These are phyloP conservation scores for Siderastrea radians DNA, from an alignment of 92 coral and sea anemone genomes.

Conservation along the genomic window DNA sequence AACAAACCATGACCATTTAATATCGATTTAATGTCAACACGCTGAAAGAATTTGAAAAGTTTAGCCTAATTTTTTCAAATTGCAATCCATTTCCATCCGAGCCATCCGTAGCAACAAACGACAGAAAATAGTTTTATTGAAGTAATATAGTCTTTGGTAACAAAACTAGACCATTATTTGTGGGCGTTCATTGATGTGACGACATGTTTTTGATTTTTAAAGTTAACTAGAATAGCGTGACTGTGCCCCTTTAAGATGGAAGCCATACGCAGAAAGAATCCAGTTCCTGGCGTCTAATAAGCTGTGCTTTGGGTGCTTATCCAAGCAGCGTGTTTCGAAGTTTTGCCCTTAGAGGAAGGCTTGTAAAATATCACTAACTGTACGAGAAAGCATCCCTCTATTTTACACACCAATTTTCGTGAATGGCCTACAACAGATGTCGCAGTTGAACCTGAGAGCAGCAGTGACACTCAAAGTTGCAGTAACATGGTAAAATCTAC, in stretches of 20 bases:
- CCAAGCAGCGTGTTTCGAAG: constrained; percentile 26
- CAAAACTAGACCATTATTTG: too few relatives aligned
- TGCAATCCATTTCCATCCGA: too few relatives aligned
- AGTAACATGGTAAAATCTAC: neutral
- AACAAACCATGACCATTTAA: too few relatives aligned
- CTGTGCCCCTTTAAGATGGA: neutral
- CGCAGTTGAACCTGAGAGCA: neutral
- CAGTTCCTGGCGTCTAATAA: constrained; percentile 16
- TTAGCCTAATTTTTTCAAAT: too few relatives aligned
- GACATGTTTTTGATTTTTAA: too few relatives aligned
- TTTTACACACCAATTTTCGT: constrained; percentile 27
- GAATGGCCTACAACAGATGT: neutral
- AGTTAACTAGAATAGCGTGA: too few relatives aligned
- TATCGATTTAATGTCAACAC: too few relatives aligned
- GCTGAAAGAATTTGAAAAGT: too few relatives aligned
- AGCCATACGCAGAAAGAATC: constrained; percentile 36
- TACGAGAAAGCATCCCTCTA: constrained; percentile 42
- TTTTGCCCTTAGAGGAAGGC: constrained; percentile 21
- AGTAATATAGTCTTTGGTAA: too few relatives aligned
- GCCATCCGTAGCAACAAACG: too few relatives aligned
- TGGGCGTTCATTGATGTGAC: too few relatives aligned
- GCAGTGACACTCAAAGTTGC: neutral
- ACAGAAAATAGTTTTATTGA: too few relatives aligned
- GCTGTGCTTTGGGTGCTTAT: constrained; percentile 57
- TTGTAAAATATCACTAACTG: constrained; percentile 46